A percentile compares a stretch with the other conserved stretches of the same genome.
Evolutionary conservation across 2,797 vertebrate genomes (phyloP).

Genomic region (Enteromius radiatus): DNA sequence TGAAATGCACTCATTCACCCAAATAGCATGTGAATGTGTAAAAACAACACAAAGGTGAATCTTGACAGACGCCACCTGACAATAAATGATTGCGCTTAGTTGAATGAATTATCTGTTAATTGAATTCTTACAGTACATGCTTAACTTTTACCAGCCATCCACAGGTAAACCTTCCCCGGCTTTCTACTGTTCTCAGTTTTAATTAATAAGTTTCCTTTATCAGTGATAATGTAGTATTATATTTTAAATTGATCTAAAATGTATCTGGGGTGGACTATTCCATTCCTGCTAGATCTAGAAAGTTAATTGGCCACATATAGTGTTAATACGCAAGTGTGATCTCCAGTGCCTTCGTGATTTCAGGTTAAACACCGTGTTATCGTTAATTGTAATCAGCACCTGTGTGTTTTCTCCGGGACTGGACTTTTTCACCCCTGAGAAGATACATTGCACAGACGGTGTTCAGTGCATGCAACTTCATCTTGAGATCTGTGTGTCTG

Average conservation of each 20-base stretch:
- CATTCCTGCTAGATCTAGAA: slow-evolving; percentile 50
- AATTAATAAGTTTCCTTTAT: slow-evolving; percentile 63
- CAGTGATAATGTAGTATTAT: slow-evolving; percentile 41
- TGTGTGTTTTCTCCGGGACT: slow-evolving; percentile 37
- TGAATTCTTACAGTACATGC: slow-evolving; percentile 71
- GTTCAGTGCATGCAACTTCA: slow-evolving; percentile 57
- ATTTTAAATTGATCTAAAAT: slow-evolving; percentile 46
- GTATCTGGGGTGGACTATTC: slow-evolving; percentile 63
- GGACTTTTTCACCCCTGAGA: slow-evolving; percentile 62
- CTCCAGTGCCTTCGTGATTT: neutral
- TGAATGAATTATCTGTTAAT: slow-evolving; percentile 60
- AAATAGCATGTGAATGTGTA: neutral
- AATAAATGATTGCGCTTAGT: slow-evolving; percentile 36
- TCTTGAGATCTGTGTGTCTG: slow-evolving; percentile 20
- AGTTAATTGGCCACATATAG: slow-evolving; percentile 3
- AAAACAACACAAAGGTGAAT: neutral
- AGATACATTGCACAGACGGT: slow-evolving; percentile 58
- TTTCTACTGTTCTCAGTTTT: slow-evolving; percentile 68
- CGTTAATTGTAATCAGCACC: slow-evolving; percentile 1
- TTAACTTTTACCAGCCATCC: slow-evolving; percentile 77
- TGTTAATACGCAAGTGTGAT: neutral
- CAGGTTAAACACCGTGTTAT: slow-evolving; percentile 8
- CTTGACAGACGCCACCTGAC: neutral
- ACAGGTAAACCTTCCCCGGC: slow-evolving; percentile 79
- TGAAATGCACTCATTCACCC: slow-evolving; percentile 22